phyloP scores from a whole-genome alignment of 1,140 invertebrate species.

The Drosophila sp. region DNA sequence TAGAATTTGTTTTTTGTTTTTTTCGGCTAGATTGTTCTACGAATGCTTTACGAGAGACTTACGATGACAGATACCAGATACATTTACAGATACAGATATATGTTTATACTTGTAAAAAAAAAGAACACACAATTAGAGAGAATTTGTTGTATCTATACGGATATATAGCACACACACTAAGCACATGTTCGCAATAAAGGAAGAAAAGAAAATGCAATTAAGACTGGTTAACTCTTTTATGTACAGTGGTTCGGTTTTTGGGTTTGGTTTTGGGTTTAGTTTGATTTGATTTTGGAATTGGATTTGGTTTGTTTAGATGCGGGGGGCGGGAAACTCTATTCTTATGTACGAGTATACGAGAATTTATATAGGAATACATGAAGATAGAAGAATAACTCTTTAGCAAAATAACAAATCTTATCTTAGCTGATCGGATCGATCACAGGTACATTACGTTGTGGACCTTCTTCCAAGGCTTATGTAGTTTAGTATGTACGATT shows the following conservation, averaged over 20 bases:
- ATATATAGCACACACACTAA: conserved; percentile 13
- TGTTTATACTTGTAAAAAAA: not conserved
- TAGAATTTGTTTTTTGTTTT: not conserved
- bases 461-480: too few species aligned
- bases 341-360: too few species aligned
- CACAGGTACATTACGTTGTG: not conserved
- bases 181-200: not conserved
- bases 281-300: not conserved
- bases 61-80: not conserved
- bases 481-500: not conserved
- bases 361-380: too few species aligned
- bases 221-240: not conserved
- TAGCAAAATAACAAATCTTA: too few species aligned
- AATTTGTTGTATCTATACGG: conserved; percentile 15
- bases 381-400: too few species aligned
- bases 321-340: too few species aligned
- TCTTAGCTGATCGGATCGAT: not conserved
- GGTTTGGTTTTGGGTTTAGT: not conserved
- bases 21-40: conserved; percentile 14
- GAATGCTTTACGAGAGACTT: conserved; percentile 12
- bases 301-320: not conserved
- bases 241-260: not conserved
- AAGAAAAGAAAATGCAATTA: not conserved
- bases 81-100: not conserved
- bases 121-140: not conserved